Evolutionary conservation across 2,113 vertebrate genomes (phyloP).

Genomic region (Malurus alboscapulatus): DNA sequence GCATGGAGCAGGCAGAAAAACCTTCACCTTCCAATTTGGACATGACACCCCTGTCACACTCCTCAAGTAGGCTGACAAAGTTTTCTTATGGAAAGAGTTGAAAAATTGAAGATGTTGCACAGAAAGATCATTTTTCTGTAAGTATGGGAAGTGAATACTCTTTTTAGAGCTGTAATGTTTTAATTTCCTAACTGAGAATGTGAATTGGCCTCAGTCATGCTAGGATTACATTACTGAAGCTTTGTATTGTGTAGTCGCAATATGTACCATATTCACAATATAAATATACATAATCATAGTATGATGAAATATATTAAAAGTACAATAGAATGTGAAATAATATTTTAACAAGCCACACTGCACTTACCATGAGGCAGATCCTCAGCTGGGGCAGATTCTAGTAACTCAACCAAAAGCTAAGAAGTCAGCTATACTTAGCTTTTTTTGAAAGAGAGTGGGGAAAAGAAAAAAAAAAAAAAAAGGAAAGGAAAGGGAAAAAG

Average conservation of each 20-base stretch:
- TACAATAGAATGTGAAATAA: not conserved
- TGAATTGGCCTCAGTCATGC: not conserved
- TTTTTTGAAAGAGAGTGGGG: not conserved
- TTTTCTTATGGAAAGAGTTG: not conserved
- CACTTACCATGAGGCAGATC: not conserved
- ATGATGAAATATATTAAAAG: not conserved
- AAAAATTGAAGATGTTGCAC: not conserved
- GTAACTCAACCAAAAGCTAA: not conserved
- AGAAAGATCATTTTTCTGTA: not conserved
- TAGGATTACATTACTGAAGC: not conserved
- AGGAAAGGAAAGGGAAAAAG: no score
- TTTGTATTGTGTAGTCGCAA: not conserved
- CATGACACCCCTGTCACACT: fast-evolving
- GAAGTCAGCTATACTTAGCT: not conserved
- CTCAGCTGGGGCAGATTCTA: not conserved
- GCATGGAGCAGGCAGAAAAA: not conserved
- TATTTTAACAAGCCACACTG: not conserved
- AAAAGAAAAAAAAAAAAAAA: fast-evolving
- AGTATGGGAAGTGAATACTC: not conserved
- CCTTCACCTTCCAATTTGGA: not conserved
- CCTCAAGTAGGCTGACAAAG: not conserved
- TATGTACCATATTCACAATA: not conserved
- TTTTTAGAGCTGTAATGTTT: not conserved
- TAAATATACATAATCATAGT: not conserved
- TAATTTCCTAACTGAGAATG: not conserved